Conservation (phyloP, 2,113 vertebrate genomes). For the Onychostoma macrolepis region DNA sequence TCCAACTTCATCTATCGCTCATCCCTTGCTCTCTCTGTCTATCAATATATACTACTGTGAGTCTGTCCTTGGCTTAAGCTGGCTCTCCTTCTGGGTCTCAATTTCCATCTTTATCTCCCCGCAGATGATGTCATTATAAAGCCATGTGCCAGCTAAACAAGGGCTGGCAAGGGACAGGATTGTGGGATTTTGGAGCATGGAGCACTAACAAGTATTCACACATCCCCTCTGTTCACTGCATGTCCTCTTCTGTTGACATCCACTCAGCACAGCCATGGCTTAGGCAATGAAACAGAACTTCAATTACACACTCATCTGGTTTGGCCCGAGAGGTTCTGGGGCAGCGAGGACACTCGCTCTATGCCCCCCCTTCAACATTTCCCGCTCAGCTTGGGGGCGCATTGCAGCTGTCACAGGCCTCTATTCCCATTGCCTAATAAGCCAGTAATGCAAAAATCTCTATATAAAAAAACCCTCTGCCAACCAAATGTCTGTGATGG, state of each 20-base stretch:
- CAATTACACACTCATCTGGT: slow-evolving; percentile 9
- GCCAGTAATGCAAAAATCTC: slow-evolving; percentile 19
- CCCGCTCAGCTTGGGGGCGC: slow-evolving; percentile 8
- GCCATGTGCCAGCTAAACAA: slow-evolving; percentile 26
- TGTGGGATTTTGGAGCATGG: slow-evolving; percentile 31
- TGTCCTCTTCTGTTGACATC: slow-evolving; percentile 14
- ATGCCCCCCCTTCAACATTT: neutral
- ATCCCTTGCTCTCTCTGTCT: neutral
- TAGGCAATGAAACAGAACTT: slow-evolving; percentile 6
- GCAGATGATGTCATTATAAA: slow-evolving; percentile 47
- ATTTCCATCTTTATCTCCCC: slow-evolving; percentile 41
- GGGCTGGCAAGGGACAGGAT: slow-evolving; percentile 20
- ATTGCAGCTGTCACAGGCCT: slow-evolving; percentile 22
- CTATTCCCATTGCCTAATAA: slow-evolving; percentile 45
- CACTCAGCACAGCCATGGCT: neutral
- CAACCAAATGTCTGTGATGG: slow-evolving; percentile 23
- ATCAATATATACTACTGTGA: neutral
- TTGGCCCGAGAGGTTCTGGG: neutral
- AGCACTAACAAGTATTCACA: slow-evolving; percentile 13
- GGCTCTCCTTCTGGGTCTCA: slow-evolving; percentile 12
- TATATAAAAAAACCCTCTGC: slow-evolving; percentile 6
- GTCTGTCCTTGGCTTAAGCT: slow-evolving; percentile 11
- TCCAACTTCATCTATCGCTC: neutral
- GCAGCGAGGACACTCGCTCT: neutral
- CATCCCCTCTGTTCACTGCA: neutral